These are phyloP conservation scores for Apamea monoglypha DNA, from an alignment of 2,888 invertebrate genomes.

Conservation along the genomic window DNA sequence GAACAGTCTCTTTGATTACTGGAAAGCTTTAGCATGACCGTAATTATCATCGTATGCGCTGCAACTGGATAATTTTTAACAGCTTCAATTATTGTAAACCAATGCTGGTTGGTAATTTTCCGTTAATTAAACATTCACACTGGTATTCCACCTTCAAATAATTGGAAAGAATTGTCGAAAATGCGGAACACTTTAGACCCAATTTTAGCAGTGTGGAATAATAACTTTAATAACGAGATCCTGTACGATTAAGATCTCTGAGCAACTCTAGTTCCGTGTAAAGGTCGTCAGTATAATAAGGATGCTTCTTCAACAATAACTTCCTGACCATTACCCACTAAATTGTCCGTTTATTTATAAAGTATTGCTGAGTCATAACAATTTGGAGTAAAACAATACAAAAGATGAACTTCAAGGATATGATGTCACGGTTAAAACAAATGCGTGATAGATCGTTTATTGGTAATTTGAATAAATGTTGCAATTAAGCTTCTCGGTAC, in stretches of 20 bases:
- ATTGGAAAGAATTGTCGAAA: conserved; percentile 42
- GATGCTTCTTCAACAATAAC: conserved; percentile 75
- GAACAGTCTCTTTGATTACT: not conserved
- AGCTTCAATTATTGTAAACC: not conserved
- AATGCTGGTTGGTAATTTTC: not conserved
- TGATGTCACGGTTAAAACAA: conserved; percentile 64
- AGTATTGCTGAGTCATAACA: conserved; percentile 62
- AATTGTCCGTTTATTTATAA: conserved; percentile 61
- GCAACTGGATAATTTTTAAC: not conserved
- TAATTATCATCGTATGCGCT: not conserved
- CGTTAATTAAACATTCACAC: conserved; percentile 6
- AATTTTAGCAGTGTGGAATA: conserved; percentile 48
- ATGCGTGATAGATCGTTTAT: conserved; percentile 62
- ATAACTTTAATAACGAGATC: conserved; percentile 70
- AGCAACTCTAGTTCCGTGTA: conserved; percentile 78
- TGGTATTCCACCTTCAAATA: conserved; percentile 37
- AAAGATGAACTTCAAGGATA: conserved; percentile 65
- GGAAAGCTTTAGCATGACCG: not conserved
- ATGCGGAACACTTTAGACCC: conserved; percentile 59
- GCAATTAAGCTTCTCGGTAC: conserved; percentile 55
- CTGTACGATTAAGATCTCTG: conserved; percentile 77
- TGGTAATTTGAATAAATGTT: conserved; percentile 59
- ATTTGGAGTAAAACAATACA: conserved; percentile 60
- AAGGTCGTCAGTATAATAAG: conserved; percentile 78
- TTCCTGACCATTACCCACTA: conserved; percentile 63